phyloP scores from a whole-genome alignment of 2,888 invertebrate species.

The Cinara cedri region DNA sequence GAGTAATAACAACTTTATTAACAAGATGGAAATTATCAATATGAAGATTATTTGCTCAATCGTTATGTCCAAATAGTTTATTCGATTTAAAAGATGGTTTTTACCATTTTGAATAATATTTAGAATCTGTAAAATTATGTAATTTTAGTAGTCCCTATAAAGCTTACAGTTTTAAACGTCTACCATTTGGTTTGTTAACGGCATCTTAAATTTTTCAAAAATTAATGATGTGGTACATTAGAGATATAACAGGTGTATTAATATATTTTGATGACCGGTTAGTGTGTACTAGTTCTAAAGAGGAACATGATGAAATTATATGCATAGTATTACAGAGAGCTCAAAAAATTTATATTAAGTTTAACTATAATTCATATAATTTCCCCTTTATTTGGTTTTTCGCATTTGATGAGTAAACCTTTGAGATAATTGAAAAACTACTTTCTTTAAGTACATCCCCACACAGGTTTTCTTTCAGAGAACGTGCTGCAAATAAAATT shows the following conservation, averaged over 20 bases:
- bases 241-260: conserved; percentile 58
- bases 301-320: conserved; percentile 56
- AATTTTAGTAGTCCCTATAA: conserved; percentile 60
- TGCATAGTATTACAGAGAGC: conserved; percentile 22
- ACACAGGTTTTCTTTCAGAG: no score
- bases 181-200: conserved; percentile 61
- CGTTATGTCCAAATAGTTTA: no score
- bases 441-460: no score
- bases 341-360: no score
- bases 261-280: conserved; percentile 60
- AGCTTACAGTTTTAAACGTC: conserved; percentile 61
- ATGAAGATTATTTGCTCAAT: no score
- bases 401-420: no score
- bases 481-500: no score
- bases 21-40: no score
- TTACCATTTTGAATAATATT: conserved; percentile 58
- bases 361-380: no score
- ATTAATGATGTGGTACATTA: conserved; percentile 58
- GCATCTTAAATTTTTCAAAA: conserved; percentile 61
- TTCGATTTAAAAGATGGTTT: conserved; percentile 58
- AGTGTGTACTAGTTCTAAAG: not conserved
- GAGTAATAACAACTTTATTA: no score
- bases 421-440: no score
- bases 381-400: no score
- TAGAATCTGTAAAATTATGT: conserved; percentile 57